phyloP scores from a whole-genome alignment of 1,140 invertebrate species.

The Leptinotarsa undecemlineata region DNA sequence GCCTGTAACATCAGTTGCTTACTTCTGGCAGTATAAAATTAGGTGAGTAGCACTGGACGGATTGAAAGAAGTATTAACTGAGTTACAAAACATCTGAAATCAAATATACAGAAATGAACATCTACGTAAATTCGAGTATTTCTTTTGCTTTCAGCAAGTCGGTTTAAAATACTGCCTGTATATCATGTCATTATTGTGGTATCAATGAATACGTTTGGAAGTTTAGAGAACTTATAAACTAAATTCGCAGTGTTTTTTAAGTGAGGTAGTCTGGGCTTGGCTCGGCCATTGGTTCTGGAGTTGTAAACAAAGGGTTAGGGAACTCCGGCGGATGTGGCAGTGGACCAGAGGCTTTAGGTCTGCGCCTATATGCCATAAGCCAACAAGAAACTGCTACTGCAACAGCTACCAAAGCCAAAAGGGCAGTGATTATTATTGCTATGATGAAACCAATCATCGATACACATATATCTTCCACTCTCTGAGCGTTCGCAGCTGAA shows the following conservation, averaged over 20 bases:
- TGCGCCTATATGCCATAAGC: slow-evolving; percentile 88
- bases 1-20: slow-evolving; percentile 19
- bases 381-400: slow-evolving; percentile 93
- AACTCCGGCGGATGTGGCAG: slow-evolving; percentile 93
- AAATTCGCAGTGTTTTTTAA: slow-evolving; percentile 44
- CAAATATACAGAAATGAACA: slow-evolving; percentile 41
- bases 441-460: slow-evolving; percentile 92
- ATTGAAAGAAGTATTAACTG: slow-evolving; percentile 38
- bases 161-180: slow-evolving; percentile 18
- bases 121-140: slow-evolving; percentile 36
- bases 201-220: slow-evolving; percentile 29
- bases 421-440: slow-evolving; percentile 86
- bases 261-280: slow-evolving; percentile 80
- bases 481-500: slow-evolving; percentile 67
- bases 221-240: slow-evolving; percentile 41
- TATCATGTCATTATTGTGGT: slow-evolving; percentile 26
- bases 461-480: slow-evolving; percentile 86
- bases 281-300: slow-evolving; percentile 76
- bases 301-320: slow-evolving; percentile 91
- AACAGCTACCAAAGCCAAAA: slow-evolving; percentile 88
- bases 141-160: background rate
- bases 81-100: slow-evolving; percentile 20
- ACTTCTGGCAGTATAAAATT: slow-evolving; percentile 41
- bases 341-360: slow-evolving; percentile 82
- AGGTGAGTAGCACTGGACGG: slow-evolving; percentile 49